Evolutionary conservation across 1,140 invertebrate species (phyloP).

Genomic region (Periplaneta americana): DNA sequence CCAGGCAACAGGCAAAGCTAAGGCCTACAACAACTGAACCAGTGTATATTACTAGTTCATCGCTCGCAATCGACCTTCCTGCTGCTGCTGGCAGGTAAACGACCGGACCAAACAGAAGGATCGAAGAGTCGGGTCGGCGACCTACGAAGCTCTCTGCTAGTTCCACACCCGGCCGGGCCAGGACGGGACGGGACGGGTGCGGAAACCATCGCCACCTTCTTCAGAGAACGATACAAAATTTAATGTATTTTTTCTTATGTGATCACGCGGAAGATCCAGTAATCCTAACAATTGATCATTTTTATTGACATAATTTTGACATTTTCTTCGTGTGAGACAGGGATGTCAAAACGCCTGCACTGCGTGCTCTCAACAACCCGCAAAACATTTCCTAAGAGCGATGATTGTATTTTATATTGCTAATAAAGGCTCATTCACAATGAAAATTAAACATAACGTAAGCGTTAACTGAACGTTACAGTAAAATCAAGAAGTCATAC

Average conservation of each 20-base stretch:
- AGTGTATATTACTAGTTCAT: background rate
- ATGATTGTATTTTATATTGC: too few species aligned
- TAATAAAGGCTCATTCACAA: too few species aligned
- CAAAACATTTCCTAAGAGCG: too few species aligned
- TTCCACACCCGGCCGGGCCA: background rate
- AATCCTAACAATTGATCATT: background rate
- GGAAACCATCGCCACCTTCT: background rate
- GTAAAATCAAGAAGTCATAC: too few species aligned
- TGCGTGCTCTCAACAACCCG: too few species aligned
- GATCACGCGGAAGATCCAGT: background rate
- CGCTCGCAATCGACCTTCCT: background rate
- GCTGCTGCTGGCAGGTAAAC: background rate
- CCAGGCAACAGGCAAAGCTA: background rate
- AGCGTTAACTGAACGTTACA: too few species aligned
- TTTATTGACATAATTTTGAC: too few species aligned
- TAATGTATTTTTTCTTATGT: too few species aligned
- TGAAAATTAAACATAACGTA: too few species aligned
- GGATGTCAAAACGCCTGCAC: too few species aligned
- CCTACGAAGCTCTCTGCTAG: background rate
- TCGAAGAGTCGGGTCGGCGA: background rate
- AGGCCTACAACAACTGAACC: background rate
- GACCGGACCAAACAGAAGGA: background rate
- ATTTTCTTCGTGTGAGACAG: too few species aligned
- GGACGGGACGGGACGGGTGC: too few species aligned
- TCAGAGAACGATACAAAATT: background rate